Evolutionary conservation across 2,797 vertebrate genomes (phyloP), one percentile per base, ranked within the genome.

Genomic region (Brotula barbata): DNA sequence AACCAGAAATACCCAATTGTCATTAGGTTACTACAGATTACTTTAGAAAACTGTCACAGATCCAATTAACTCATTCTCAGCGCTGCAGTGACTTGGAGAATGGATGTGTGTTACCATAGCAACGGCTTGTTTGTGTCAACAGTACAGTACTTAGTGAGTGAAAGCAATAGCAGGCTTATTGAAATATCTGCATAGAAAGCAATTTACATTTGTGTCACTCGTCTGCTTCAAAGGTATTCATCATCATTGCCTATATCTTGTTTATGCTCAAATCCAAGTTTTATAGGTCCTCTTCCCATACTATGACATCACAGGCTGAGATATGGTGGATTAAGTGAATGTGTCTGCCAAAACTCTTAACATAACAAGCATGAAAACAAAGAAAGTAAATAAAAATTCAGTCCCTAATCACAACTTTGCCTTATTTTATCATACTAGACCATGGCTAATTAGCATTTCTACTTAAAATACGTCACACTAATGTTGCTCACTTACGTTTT

Each of bases 31-130:
- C 43, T 25, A 57, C 60, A 60, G 52, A 74, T 42, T 23, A 13
- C 33, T 41, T 58, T 40, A 45, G 31, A 41, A 48, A 22, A 44
- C 45, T 7, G 45, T 62, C 51, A 49, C 40, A 75, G 45, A 71
- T 77, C 37, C 60, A 44, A 52, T 75, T 73, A 70, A 67, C 58
- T 67, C 7, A 15, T 70, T 51, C 52, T 68, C 13, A 0, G 5
- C 1, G 11, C 50, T 37, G 52, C 6, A 65, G 57, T 19, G 22
- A 31, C 50, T 60, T 52, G 4, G n/a, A 8, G 48, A 37, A 19
- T 34, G 73, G 48, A 61, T 77, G 62, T 62, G 41, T 6, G 73
- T 85, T 75, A 43, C 72, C 73, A 83, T 78, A 68, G 65, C 62
- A 64, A 82, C 77, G 46, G 40, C 63, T 78, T 71, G 76, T 65